Evolutionary conservation across 2,797 vertebrate genomes (phyloP), one percentile per base, ranked within the genome.

Genomic region (Diglossa cyanea): DNA sequence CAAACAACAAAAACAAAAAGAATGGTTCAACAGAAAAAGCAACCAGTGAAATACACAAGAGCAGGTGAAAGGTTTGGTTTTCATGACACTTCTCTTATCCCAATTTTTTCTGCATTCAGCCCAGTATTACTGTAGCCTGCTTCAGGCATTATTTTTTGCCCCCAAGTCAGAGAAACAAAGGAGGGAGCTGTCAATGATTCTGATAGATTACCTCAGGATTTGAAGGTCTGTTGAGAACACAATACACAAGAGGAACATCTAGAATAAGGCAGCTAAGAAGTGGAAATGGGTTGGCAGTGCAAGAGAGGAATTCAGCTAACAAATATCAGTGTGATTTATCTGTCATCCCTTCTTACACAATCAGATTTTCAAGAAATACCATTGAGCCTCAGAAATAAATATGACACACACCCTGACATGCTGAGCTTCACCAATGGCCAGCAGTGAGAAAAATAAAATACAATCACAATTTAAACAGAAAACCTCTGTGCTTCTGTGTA

Each of bases 281-380:
- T 50, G 31, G 66, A 93, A 80, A 91, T 74, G 87, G 81, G 70
- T 77, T 85, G 90, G 94, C 91, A 96, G 93, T 90, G 91, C 37
- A 82, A 95, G 87, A 94, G 90, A 94, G 95, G 92, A 96, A 96
- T 95, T 96, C 93, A 83, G 31, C 86, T 88, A 96, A 96, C 94
- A 95, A 97, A 93, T 91, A 96, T 8, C 74, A 54, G 67, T 61
- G 88, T 80, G 86, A 94, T 93, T 91, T 93, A 92, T 91, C 91
- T 92, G 91, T 95, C 94, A 75, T 84, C 74, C 91, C 83, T 95
- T 94, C 85, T 90, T n/a, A 74, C 3, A 30, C 25, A 44, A 81
- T 50, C 33, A 80, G 28, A 23, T 35, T 79, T 68, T 51, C 48
- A 84, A 88, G n/a, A 85, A 83, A 60, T 80, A 50, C 0, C 19